These are phyloP conservation scores for Leuciscus idus DNA, from an alignment of 2,113 vertebrate species.

Conservation along the genomic window DNA sequence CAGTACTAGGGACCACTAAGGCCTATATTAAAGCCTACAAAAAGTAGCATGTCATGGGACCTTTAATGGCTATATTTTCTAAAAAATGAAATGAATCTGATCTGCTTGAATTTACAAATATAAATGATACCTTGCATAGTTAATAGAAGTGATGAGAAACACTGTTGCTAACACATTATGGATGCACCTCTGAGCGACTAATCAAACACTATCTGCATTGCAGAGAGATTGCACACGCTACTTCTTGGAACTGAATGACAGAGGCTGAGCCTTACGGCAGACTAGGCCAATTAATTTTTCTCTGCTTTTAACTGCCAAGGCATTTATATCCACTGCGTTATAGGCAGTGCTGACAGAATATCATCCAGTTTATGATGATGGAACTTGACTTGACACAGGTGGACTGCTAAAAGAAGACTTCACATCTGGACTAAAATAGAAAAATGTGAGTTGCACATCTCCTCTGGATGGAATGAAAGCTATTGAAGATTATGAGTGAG, in stretches of 20 bases:
- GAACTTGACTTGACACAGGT: background rate
- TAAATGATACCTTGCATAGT: background rate
- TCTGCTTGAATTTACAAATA: background rate
- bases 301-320: conserved; percentile 3
- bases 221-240: too few species aligned
- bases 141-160: too few species aligned
- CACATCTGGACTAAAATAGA: background rate
- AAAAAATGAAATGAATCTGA: background rate
- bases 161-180: background rate
- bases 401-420: background rate
- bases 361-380: background rate
- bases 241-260: background rate
- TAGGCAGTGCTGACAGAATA: background rate
- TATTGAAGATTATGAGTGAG: background rate
- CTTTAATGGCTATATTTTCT: background rate
- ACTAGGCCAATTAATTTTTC: background rate
- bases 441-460: background rate
- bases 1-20: too few species aligned
- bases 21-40: too few species aligned
- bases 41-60: too few species aligned
- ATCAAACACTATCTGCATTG: background rate
- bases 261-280: background rate
- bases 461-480: background rate
- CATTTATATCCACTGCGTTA: background rate
- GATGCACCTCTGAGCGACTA: background rate